Base-by-base conservation (phyloP, 2,797 vertebrate genomes). In the Eupleurogrammus muticus region DNA sequence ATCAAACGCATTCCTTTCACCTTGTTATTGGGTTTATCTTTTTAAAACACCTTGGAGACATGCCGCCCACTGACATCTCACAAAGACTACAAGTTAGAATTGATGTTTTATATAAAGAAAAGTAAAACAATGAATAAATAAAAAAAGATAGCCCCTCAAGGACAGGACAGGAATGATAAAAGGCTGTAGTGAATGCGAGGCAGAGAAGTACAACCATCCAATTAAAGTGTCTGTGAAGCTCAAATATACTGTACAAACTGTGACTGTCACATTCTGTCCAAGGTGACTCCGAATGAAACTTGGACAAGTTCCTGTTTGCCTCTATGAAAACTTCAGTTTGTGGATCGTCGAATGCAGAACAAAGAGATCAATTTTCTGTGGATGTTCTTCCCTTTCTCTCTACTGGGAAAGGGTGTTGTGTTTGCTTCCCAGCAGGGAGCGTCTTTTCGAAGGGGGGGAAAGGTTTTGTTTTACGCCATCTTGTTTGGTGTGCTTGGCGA, bases 381-480 rank as follows among this genome's bases (percentile, higher is more conserved):
- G 44, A 68, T 44, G 5, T 77, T 69, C 55, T 52, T 47, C 35
- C 70, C 74, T 53, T 73, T 75, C 70, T 58, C 21, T 73, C 59
- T 55, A 1, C 20, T 47, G 57, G 51, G 67, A 48, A 38, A 52
- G 53, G 52, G 20, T 66, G 38, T 63, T 84, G 65, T 82, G 75
- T 82, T 81, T 75, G 62, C 75, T 42, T 82, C 85, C 76, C 81
- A 54, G 53, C 71, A 19, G 87, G 86, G 84, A 79, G 81, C 47
- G 78, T 88, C 84, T 87, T 86, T 88, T 84, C n/a, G 34, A 32
- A 6, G 59, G 47, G 75, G 46, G 76, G 78, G 65, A 77, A 76
- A 62, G 73, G 82, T 92, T 94, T 93, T 92, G 90, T 92, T 92
- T 93, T 84, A 88, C 81, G 55, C 80, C 38, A 63, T 85, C 82